These are phyloP conservation scores for Euspilapteryx auroguttella DNA, from an alignment of 2,888 invertebrate genomes.

Conservation along the genomic window DNA sequence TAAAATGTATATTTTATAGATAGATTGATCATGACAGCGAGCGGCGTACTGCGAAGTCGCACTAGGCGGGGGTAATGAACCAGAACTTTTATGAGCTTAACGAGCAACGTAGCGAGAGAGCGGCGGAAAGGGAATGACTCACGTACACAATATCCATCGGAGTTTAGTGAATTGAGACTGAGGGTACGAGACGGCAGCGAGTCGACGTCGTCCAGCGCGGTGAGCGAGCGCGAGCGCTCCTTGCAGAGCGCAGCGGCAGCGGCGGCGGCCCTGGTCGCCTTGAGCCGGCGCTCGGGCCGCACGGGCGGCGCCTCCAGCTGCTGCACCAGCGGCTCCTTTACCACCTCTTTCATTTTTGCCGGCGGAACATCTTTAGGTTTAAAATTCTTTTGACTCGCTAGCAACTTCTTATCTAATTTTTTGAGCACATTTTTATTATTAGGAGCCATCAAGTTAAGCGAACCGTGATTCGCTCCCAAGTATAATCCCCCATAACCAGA, in stretches of 20 bases:
- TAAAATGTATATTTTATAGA: too few relatives aligned
- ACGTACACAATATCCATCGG: slow-evolving; percentile 87
- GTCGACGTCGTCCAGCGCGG: slow-evolving; percentile 26
- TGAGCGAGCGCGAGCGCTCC: slow-evolving; percentile 44
- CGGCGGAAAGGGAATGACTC: too few relatives aligned
- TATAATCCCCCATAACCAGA: slow-evolving; percentile 72
- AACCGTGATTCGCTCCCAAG: slow-evolving; percentile 57
- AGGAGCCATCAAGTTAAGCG: slow-evolving; percentile 61
- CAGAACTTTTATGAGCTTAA: too few relatives aligned
- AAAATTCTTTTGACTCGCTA: slow-evolving; percentile 53
- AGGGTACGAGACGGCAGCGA: slow-evolving; percentile 56
- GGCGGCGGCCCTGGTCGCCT: slow-evolving; percentile 17
- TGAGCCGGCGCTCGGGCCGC: slow-evolving; percentile 35
- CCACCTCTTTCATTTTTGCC: slow-evolving; percentile 22
- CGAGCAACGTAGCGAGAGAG: too few relatives aligned
- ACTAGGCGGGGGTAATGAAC: too few relatives aligned
- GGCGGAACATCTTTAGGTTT: slow-evolving; percentile 43
- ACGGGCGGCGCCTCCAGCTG: slow-evolving; percentile 19
- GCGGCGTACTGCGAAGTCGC: too few relatives aligned
- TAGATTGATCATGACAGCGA: too few relatives aligned
- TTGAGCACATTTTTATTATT: slow-evolving; percentile 23
- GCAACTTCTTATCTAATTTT: slow-evolving; percentile 46
- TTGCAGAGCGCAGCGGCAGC: slow-evolving; percentile 27
- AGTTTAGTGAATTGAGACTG: slow-evolving; percentile 71
- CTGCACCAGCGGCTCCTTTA: slow-evolving; percentile 9